Conservation (phyloP, 2,797 vertebrate genomes). For the Leucoraja ocellata region DNA sequence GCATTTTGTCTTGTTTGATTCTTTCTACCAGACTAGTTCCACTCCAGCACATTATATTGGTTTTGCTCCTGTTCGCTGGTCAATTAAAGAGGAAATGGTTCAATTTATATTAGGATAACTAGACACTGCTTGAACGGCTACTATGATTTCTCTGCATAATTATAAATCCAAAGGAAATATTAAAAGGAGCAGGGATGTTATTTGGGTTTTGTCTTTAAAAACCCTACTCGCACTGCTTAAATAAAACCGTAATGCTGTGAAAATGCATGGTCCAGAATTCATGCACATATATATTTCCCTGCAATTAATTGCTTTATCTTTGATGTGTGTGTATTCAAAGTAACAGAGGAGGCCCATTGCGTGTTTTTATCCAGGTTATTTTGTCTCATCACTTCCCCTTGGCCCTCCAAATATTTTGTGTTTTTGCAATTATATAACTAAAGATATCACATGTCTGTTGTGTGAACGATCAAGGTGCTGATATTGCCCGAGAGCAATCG, state of each 20-base stretch:
- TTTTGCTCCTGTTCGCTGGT: not conserved
- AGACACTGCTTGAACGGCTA: not conserved
- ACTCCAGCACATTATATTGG: not conserved
- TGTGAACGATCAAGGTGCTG: too few species aligned
- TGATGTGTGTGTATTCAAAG: not conserved
- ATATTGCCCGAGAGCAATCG: too few species aligned
- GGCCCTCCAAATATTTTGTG: not conserved
- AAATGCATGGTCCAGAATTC: not conserved
- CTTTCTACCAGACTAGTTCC: slow-evolving; percentile 47
- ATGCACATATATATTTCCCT: not conserved
- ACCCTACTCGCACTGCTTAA: not conserved
- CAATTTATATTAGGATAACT: slow-evolving; percentile 12
- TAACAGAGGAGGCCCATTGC: not conserved
- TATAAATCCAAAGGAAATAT: not conserved
- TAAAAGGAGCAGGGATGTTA: not conserved
- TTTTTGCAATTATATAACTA: not conserved
- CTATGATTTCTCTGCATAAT: not conserved
- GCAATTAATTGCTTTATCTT: not conserved
- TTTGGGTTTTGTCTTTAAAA: not conserved
- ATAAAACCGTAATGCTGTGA: not conserved
- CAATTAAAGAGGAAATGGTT: slow-evolving; percentile 26
- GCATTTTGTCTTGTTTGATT: slow-evolving; percentile 63
- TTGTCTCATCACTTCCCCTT: not conserved
- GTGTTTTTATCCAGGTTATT: not conserved
- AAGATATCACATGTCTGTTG: not conserved